These are phyloP conservation scores for Galbula dea DNA, from an alignment of 2,113 vertebrate species.

Conservation along the genomic window DNA sequence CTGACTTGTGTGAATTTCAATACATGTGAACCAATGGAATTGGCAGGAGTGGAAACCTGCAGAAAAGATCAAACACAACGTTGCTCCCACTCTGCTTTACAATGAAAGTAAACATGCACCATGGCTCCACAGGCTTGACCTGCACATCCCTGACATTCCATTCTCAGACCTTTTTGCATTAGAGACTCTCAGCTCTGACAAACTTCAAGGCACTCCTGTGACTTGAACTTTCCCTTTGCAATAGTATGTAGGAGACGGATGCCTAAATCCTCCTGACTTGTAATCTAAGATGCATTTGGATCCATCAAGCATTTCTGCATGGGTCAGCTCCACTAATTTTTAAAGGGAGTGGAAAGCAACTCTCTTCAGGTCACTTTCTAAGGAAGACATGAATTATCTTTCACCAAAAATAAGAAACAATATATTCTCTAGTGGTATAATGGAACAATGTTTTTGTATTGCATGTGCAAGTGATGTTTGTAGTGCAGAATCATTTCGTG, in stretches of 20 bases:
- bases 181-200: background rate
- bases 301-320: background rate
- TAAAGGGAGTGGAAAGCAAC: background rate
- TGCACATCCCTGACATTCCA: background rate
- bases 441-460: background rate
- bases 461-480: background rate
- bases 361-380: background rate
- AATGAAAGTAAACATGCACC: background rate
- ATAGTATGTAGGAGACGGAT: background rate
- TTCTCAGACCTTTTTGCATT: background rate
- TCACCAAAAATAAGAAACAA: background rate
- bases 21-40: background rate
- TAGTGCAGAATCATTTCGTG: background rate
- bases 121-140: background rate
- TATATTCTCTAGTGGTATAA: background rate
- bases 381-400: background rate
- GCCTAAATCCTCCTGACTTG: background rate
- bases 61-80: background rate
- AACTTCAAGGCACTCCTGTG: background rate
- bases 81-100: background rate
- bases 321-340: background rate
- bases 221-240: background rate
- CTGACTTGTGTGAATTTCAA: background rate
- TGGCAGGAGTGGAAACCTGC: background rate
- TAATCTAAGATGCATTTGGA: background rate